These are phyloP conservation scores for Parazoanthus atlanticus DNA, from an alignment of 92 coral and sea anemone genomes.

Conservation along the genomic window DNA sequence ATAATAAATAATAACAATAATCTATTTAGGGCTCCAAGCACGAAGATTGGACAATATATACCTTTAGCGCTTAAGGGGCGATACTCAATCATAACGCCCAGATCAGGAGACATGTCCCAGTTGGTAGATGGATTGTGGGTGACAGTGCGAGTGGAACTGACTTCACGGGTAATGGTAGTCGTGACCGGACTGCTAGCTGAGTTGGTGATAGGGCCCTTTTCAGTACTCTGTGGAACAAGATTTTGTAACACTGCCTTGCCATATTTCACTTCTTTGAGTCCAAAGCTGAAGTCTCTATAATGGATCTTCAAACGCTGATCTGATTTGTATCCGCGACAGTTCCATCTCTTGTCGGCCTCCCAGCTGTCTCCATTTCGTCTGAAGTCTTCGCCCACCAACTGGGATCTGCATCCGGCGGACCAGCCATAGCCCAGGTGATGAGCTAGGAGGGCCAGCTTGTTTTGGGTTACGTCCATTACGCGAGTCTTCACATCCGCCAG, in stretches of 20 bases:
- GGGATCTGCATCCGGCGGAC: slow-evolving; percentile 55
- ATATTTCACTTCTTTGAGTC: not conserved
- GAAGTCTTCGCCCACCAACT: slow-evolving; percentile 55
- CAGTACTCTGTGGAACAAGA: not conserved
- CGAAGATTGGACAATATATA: not conserved
- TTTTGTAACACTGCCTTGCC: not conserved
- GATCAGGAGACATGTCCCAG: not conserved
- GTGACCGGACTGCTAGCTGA: not conserved
- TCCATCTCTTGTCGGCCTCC: slow-evolving; percentile 45
- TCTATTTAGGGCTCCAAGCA: no score
- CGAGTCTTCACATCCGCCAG: slow-evolving; percentile 7
- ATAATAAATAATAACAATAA: no score
- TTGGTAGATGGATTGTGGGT: not conserved
- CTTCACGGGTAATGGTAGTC: not conserved
- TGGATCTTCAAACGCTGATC: slow-evolving; percentile 7
- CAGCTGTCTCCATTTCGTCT: slow-evolving; percentile 56
- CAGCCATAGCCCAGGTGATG: slow-evolving; percentile 62
- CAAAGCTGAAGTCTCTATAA: not conserved
- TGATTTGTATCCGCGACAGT: slow-evolving; percentile 50
- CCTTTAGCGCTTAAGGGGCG: not conserved
- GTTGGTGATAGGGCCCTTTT: not conserved
- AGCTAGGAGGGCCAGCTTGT: slow-evolving; percentile 46
- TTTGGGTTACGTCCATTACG: slow-evolving; percentile 58
- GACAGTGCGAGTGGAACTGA: not conserved
- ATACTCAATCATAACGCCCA: not conserved